A percentile compares a stretch with the other conserved stretches of the same genome.
phyloP scores from a whole-genome alignment of 2,113 vertebrate species.

The Poicephalus meyeri region DNA sequence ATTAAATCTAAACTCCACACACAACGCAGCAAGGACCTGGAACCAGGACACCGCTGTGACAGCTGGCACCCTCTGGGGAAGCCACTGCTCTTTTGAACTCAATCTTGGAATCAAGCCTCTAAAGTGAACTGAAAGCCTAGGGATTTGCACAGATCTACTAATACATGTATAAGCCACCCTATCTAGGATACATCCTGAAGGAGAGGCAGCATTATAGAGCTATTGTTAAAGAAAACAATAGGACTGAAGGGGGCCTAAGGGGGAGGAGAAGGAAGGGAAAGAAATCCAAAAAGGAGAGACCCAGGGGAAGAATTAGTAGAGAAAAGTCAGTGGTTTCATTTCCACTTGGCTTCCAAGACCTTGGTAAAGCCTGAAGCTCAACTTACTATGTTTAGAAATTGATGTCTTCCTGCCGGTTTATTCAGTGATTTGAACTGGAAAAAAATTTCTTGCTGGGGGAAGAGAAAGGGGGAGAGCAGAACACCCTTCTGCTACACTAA shows the following conservation, averaged over 20 bases:
- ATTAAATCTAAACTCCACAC: background rate
- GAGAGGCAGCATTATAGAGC: background rate
- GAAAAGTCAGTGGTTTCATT: background rate
- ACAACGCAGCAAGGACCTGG: rapidly evolving
- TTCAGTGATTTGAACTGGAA: background rate
- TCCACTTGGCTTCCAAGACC: background rate
- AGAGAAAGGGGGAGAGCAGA: background rate
- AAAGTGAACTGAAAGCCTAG: background rate
- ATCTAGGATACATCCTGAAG: rapidly evolving
- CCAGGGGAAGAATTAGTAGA: background rate
- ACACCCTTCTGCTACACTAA: background rate
- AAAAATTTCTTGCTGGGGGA: background rate
- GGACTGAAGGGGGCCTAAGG: background rate
- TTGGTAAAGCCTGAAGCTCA: background rate
- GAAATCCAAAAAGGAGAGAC: background rate
- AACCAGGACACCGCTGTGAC: background rate
- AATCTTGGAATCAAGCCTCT: background rate
- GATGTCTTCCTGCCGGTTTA: background rate
- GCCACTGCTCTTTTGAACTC: background rate
- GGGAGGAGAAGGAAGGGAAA: background rate
- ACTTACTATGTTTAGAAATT: background rate
- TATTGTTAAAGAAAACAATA: background rate
- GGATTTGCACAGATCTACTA: background rate
- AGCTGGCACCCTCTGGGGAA: background rate
- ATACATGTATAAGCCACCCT: background rate